Percentiles rank a stretch among this genome's conserved stretches.
Evolutionary conservation across 2,888 invertebrate species (phyloP).

Genomic region (Cordilura impudica): DNA sequence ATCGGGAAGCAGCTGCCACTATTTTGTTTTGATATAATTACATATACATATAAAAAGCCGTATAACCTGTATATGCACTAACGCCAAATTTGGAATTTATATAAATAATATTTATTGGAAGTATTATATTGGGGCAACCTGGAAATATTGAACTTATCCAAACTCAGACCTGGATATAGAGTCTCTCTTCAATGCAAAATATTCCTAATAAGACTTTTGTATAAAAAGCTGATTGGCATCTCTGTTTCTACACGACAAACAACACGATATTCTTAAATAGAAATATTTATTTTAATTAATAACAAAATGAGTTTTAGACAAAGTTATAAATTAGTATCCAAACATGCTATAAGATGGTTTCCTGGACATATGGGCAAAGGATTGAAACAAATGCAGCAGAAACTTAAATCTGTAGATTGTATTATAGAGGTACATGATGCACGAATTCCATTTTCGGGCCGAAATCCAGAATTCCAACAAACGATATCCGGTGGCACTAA

Average conservation of each 20-base stretch:
- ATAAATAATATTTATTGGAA: too few species aligned
- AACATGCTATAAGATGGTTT: conserved; percentile 89
- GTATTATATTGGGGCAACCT: too few species aligned
- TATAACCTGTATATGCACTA: too few species aligned
- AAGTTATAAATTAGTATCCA: conserved; percentile 78
- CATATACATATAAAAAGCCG: too few species aligned
- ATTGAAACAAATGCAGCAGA: conserved; percentile 91
- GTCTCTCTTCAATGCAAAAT: too few species aligned
- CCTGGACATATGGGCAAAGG: conserved; percentile 96
- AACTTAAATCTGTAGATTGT: conserved; percentile 90
- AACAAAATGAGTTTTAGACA: conserved; percentile 61
- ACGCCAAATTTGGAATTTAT: too few species aligned
- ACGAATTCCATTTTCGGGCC: conserved; percentile 92
- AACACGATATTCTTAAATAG: neutral
- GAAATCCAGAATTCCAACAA: conserved; percentile 88
- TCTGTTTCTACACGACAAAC: neutral
- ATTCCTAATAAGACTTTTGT: too few species aligned
- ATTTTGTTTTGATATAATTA: too few species aligned
- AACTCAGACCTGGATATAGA: too few species aligned
- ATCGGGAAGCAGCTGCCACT: too few species aligned
- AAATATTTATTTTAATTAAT: neutral
- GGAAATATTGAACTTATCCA: too few species aligned
- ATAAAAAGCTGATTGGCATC: too few species aligned
- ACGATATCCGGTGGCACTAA: conserved; percentile 82
- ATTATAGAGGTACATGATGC: conserved; percentile 97